Evolutionary conservation across 2,797 vertebrate species (phyloP).

Genomic region (Melopsittacus undulatus): DNA sequence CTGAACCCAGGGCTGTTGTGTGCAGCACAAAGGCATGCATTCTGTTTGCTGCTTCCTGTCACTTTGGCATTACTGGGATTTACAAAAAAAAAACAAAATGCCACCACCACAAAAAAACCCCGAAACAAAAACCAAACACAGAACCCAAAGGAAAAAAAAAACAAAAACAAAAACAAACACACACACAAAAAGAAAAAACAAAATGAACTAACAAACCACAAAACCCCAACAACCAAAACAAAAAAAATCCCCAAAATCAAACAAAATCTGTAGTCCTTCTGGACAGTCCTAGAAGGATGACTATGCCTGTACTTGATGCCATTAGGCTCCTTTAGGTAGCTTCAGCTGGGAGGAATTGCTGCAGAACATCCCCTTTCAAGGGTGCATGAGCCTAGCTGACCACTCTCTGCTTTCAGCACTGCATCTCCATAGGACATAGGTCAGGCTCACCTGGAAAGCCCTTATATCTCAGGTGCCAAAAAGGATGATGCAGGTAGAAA

Average conservation of each 20-base stretch:
- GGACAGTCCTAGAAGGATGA: background rate
- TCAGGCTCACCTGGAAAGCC: background rate
- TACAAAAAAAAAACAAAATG: background rate
- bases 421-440: background rate
- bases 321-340: background rate
- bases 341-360: background rate
- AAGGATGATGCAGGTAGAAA: background rate
- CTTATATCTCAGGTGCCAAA: background rate
- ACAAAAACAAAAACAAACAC: no score
- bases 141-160: background rate
- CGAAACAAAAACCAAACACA: no score
- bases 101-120: background rate
- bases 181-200: no score
- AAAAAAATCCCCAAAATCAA: background rate
- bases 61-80: fast-evolving
- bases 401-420: background rate
- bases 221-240: no score
- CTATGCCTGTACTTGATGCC: background rate
- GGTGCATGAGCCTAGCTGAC: fast-evolving
- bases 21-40: no score
- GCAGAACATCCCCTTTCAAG: background rate
- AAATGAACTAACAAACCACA: no score
- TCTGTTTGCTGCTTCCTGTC: background rate
- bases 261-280: background rate
- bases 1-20: background rate